Conservation (phyloP, 2,888 invertebrate species). For the Drosophila setosimentum region DNA sequence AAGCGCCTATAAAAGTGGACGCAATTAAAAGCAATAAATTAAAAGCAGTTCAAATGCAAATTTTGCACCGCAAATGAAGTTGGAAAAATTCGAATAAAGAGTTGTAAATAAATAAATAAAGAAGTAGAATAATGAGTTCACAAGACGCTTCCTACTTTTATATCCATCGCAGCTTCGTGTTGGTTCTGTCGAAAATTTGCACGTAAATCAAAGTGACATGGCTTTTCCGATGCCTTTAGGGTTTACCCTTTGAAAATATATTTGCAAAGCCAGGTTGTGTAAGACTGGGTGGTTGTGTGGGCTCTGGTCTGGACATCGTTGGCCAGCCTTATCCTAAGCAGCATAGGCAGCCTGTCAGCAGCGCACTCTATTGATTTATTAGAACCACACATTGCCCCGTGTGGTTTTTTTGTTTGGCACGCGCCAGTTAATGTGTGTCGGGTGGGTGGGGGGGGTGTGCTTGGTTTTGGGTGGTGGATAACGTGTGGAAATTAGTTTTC, state of each 20-base stretch:
- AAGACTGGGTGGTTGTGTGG: background rate
- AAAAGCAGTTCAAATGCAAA: constrained; percentile 70
- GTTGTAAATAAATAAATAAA: background rate
- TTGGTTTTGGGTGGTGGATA: constrained; percentile 2
- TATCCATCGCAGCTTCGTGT: constrained; percentile 26
- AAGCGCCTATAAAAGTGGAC: constrained; percentile 49
- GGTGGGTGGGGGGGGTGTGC: background rate
- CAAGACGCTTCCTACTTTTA: constrained; percentile 23
- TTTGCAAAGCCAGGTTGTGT: constrained; percentile 35
- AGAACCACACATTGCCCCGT: constrained; percentile 4
- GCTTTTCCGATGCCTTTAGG: constrained; percentile 39
- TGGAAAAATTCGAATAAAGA: constrained; percentile 43
- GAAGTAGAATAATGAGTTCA: background rate
- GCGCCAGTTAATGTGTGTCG: constrained; percentile 66
- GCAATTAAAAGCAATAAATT: constrained; percentile 73
- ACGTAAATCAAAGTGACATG: constrained; percentile 79
- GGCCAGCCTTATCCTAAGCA: constrained; percentile 8
- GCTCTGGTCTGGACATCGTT: constrained; percentile 18
- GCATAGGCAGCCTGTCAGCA: constrained; percentile 70
- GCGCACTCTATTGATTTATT: constrained; percentile 69
- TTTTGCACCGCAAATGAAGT: constrained; percentile 45
- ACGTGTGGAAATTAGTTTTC: constrained; percentile 72
- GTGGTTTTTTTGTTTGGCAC: constrained; percentile 54
- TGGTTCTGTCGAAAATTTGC: constrained; percentile 21
- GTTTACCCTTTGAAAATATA: constrained; percentile 21